Conservation (phyloP, 2,113 vertebrate species). For the Phasianus colchicus region DNA sequence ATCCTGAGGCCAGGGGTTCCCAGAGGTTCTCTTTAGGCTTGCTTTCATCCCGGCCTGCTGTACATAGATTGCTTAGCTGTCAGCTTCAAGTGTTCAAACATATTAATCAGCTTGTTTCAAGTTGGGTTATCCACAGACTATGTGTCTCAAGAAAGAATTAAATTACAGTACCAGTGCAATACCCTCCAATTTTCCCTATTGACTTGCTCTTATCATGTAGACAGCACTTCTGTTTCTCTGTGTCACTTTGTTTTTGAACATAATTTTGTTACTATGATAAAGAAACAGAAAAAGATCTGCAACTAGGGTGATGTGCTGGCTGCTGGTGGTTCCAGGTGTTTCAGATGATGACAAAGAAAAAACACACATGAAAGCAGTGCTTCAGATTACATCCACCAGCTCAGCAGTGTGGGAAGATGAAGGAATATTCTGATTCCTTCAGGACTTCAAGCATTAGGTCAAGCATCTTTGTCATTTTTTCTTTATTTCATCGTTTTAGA, state of each 20-base stretch:
- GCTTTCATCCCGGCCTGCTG: not conserved
- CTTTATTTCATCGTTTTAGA: not conserved
- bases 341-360: not conserved
- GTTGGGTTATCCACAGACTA: not conserved
- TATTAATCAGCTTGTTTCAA: not conserved
- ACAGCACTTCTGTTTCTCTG: not conserved
- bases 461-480: not conserved
- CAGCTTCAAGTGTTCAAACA: not conserved
- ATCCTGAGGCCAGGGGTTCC: not conserved
- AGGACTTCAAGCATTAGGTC: not conserved
- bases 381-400: not conserved
- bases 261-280: not conserved
- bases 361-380: not conserved
- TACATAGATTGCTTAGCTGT: not conserved
- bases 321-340: not conserved
- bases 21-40: not conserved
- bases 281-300: not conserved
- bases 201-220: not conserved
- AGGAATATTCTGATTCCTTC: not conserved
- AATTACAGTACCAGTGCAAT: not conserved
- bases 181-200: rapidly evolving
- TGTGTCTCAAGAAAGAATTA: not conserved
- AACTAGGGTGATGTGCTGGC: not conserved
- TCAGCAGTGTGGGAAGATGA: not conserved
- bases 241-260: not conserved